Base-by-base conservation (phyloP, 2,888 invertebrate genomes). In the Tinea semifulvella region DNA sequence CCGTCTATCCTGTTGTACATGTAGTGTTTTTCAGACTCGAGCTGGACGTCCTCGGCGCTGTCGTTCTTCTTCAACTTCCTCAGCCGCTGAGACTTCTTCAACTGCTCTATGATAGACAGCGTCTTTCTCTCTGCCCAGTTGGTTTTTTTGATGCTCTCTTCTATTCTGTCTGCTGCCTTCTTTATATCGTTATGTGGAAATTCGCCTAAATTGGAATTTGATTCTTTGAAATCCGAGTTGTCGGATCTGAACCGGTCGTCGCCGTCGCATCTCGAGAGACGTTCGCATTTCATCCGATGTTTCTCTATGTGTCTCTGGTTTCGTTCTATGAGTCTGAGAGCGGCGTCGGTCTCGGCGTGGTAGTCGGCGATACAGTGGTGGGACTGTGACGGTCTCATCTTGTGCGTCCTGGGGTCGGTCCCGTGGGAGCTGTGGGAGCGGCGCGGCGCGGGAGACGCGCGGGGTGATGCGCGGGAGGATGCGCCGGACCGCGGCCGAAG, bases 301-400 rank as follows among this genome's bases (percentile, higher is more conserved):
- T 54, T 84, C 82, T 54, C 83, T 84, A 20, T 40, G 40, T 56
- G 86, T 66, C 65, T 79, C 71, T 65, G 85, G 82, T 81, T 86
- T 67, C 73, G 82, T 55, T 85, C 85, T 56, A 85, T 82, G 73
- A 74, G 83, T 60, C 75, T 80, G 50, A 74, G 79, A 49, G 65
- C 81, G 45, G 84, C 85, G 53, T 85, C 85, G 13, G 84, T 84
- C 58, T 86, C 85, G 2, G 85, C 83, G 58, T 67, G 77, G 63
- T 86, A 86, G 63, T 85, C 79, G 79, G 61, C 80, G 80, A 77
- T 20, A 75, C 64, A 3, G 80, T 69, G 58, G 73, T 79, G 20
- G 11, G 42, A 16, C 26, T 13, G 20, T 14, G 42, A 14, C 4
- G 25, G 10, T 11, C 20, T 13, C 13, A 16, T 2, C 80, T 67